Conservation (phyloP, 2,797 vertebrate species). For the Poecilia picta region DNA sequence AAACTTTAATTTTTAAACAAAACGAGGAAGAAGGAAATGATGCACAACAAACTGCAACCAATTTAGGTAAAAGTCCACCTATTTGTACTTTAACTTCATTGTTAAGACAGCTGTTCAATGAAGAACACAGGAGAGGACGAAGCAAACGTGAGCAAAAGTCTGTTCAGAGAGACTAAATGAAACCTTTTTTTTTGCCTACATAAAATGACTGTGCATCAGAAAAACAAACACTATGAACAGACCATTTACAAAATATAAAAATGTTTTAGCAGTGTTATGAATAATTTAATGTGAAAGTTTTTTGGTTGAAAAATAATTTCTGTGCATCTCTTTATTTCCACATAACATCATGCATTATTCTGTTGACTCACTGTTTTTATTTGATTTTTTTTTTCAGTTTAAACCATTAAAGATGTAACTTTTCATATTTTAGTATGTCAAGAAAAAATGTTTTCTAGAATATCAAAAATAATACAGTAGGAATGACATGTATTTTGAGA, state of each 20-base stretch:
- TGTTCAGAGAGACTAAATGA: not conserved
- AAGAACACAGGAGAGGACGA: not conserved
- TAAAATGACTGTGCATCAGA: not conserved
- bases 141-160: not conserved
- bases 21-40: not conserved
- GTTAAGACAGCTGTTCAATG: not conserved
- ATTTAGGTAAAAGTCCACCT: not conserved
- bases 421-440: not conserved
- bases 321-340: not conserved
- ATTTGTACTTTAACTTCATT: not conserved
- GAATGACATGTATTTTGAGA: slow-evolving; percentile 1
- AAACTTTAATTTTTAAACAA: not conserved
- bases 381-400: not conserved
- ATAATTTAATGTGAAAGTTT: not conserved
- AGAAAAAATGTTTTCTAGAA: slow-evolving; percentile 18
- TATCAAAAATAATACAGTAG: not conserved
- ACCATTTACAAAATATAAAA: not conserved
- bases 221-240: not conserved
- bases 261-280: not conserved
- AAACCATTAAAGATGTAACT: slow-evolving; percentile 1
- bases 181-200: not conserved
- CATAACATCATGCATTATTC: not conserved
- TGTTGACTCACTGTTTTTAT: not conserved
- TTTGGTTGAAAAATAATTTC: not conserved
- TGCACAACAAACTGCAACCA: not conserved